Evolutionary conservation across 2,113 vertebrate genomes (phyloP).

Genomic region (Glaucomys volans): DNA sequence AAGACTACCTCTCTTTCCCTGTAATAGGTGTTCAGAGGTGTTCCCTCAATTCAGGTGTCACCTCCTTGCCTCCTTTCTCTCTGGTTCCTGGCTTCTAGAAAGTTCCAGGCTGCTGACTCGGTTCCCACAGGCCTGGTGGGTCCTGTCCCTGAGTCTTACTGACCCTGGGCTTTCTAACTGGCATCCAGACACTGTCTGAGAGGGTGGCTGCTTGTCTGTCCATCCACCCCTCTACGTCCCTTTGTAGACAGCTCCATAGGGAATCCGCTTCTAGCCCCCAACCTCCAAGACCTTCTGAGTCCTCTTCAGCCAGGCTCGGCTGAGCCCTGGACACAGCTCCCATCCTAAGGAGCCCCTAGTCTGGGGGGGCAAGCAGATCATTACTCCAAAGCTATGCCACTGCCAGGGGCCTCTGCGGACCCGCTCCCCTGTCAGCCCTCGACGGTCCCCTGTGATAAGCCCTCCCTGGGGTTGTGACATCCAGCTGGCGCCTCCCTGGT

Average conservation of each 20-base stretch:
- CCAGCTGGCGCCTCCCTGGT: not conserved
- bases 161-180: not conserved
- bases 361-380: fast-evolving
- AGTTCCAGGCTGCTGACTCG: not conserved
- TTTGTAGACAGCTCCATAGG: no score
- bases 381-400: not conserved
- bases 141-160: fast-evolving
- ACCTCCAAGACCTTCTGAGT: not conserved
- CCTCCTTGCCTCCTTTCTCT: not conserved
- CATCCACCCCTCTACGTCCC: fast-evolving
- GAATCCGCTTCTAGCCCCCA: fast-evolving
- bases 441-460: not conserved
- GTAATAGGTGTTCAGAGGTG: not conserved
- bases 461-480: fast-evolving
- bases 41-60: not conserved
- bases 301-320: no score
- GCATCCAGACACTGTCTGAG: not conserved
- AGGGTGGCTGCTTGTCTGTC: not conserved
- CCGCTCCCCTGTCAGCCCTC: not conserved
- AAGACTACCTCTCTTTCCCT: not conserved
- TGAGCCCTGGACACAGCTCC: not conserved
- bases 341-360: not conserved
- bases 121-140: not conserved
- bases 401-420: not conserved
- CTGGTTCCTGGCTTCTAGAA: not conserved